Evolutionary conservation across 2,797 vertebrate species (phyloP), one percentile per base, ranked within the genome.

Genomic region (Chelidonichthys spinosus): DNA sequence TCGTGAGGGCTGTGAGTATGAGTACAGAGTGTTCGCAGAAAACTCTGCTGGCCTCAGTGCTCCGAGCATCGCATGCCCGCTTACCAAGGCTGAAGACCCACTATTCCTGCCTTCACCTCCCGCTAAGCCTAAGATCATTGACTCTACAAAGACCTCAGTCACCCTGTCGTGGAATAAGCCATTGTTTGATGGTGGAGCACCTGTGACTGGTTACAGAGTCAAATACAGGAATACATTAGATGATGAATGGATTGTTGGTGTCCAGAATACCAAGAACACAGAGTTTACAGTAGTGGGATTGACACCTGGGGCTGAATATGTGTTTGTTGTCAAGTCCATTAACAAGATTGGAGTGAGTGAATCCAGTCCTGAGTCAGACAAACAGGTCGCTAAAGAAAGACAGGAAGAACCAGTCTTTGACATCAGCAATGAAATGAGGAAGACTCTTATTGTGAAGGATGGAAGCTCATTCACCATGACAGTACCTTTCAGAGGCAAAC

Each of bases 371-470:
- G 93, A 93, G 81, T 94, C 98, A 7, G 97, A 99, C 85, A 95
- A 95, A 79, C 97, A 98, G 25, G 66, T 97, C 60, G 97, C 96
- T 87, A 99, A 97, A 86, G 97, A 99, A 89, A 96, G 95, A 93
- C 97, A 97, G 91, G 98, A 99, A 84, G 98, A 99, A 85, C 98
- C 98, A 63, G 81, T 94, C 60, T 99, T 99, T 93, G 96, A 98
- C n/a, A 95, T 99, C 82, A 97, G 97, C 88, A 98, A 96, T 92
- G 98, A 99, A 69, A 98, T 99, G 98, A 94, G 96, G 64, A 99
- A 99, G 89, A 99, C 98, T 68, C 91, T 99, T 79, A 95, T 97
- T 90, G 97, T 99, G 61, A 99, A 96, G 88, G 97, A 99, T 53
- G 97, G 98, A 36, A 94, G 94, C 83, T 99, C 98, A 0, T 99